These are phyloP conservation scores for Lichenostomus cassidix DNA, from an alignment of 2,113 vertebrate genomes.

Conservation along the genomic window DNA sequence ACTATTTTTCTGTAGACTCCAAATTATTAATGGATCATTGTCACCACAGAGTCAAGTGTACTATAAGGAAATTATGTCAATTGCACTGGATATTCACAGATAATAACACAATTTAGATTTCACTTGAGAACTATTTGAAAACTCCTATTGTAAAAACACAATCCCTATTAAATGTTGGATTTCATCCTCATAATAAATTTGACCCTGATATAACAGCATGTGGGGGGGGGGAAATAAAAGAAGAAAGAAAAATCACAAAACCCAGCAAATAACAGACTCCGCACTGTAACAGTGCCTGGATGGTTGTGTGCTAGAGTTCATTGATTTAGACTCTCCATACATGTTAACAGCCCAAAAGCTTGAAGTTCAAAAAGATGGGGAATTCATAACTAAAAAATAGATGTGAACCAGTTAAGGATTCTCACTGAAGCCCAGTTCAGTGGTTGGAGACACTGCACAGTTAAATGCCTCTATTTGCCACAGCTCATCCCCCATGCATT, in stretches of 20 bases:
- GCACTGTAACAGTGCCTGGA: background rate
- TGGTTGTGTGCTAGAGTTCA: background rate
- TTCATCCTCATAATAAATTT: background rate
- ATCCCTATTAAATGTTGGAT: background rate
- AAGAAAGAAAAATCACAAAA: background rate
- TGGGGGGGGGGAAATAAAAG: background rate
- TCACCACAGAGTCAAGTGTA: background rate
- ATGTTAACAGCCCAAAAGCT: background rate
- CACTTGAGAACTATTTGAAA: background rate
- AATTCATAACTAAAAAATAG: background rate
- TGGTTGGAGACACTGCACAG: background rate
- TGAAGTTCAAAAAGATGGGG: background rate
- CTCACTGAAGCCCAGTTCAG: background rate
- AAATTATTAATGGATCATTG: background rate
- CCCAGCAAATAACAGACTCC: background rate
- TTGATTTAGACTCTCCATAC: background rate
- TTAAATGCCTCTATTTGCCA: background rate
- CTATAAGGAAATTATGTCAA: background rate
- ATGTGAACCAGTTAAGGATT: background rate
- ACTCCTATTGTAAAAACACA: background rate
- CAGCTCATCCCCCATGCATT: background rate
- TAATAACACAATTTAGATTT: background rate
- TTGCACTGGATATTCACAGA: background rate
- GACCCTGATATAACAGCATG: background rate
- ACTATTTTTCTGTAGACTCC: background rate